phyloP scores from a whole-genome alignment of 2,113 vertebrate species.

The Notarius quadriscutis region DNA sequence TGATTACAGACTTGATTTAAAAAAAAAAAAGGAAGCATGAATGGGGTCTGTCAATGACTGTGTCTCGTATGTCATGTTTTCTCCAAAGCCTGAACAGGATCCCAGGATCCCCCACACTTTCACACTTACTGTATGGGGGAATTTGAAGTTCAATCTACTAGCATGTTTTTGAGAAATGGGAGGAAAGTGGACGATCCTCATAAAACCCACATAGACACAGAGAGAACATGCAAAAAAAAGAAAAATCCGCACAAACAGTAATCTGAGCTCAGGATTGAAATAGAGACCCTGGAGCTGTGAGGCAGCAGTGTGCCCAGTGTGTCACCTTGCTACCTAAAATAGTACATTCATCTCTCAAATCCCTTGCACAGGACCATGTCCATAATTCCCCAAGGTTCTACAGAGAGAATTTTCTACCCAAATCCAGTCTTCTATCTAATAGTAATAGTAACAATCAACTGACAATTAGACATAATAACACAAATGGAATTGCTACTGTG shows the following conservation, averaged over 20 bases:
- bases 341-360: conserved; percentile 20
- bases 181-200: neutral
- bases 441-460: neutral
- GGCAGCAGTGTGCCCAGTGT: neutral
- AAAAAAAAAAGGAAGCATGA: neutral
- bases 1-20: neutral
- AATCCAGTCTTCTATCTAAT: conserved; percentile 11
- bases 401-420: neutral
- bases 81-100: neutral
- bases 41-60: neutral
- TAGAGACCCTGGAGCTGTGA: neutral
- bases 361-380: neutral
- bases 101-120: neutral
- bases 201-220: neutral
- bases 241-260: neutral
- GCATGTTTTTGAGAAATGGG: neutral
- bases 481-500: conserved; percentile 5
- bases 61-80: neutral
- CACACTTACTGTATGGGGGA: neutral
- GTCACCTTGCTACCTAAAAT: neutral
- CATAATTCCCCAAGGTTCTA: neutral
- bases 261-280: neutral
- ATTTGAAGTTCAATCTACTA: neutral
- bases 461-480: neutral
- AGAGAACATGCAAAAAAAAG: neutral